Conservation (phyloP, 1,140 invertebrate species). For the Drosophila varians region DNA sequence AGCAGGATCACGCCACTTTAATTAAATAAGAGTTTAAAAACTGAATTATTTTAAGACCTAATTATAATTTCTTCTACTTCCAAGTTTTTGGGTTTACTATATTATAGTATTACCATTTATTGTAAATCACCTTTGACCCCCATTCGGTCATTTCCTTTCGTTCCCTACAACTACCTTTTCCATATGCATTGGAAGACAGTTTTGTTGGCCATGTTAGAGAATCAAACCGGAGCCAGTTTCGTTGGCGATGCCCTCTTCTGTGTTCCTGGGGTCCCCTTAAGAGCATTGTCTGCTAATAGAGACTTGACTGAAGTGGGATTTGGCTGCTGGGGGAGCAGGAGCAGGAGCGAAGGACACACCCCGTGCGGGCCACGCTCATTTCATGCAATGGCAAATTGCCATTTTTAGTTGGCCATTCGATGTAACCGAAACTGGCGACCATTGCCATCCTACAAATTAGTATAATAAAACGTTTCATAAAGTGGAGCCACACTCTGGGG, state of each 20-base stretch:
- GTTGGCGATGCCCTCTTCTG: background rate
- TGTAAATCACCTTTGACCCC: background rate
- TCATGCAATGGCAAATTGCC: slow-evolving; percentile 79
- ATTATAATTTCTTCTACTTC: no score
- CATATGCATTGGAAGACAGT: slow-evolving; percentile 53
- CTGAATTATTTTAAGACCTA: no score
- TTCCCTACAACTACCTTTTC: slow-evolving; percentile 61
- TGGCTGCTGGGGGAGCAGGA: slow-evolving; percentile 17
- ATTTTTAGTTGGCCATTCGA: slow-evolving; percentile 79
- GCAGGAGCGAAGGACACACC: background rate
- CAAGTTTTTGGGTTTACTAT: no score
- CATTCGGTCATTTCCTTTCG: background rate
- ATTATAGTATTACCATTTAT: no score
- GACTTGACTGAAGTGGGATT: slow-evolving; percentile 74
- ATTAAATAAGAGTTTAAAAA: no score
- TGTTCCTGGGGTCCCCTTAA: slow-evolving; percentile 21
- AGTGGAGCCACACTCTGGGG: slow-evolving; percentile 48
- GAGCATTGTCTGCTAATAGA: slow-evolving; percentile 81
- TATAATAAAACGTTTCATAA: slow-evolving; percentile 83
- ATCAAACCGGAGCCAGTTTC: slow-evolving; percentile 33
- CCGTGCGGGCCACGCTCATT: slow-evolving; percentile 28
- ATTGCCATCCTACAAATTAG: slow-evolving; percentile 81
- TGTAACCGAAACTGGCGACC: slow-evolving; percentile 79
- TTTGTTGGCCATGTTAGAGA: slow-evolving; percentile 38
- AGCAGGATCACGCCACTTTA: no score